These are phyloP conservation scores for Tapirus indicus DNA, from an alignment of 2,797 vertebrate species.

Conservation along the genomic window DNA sequence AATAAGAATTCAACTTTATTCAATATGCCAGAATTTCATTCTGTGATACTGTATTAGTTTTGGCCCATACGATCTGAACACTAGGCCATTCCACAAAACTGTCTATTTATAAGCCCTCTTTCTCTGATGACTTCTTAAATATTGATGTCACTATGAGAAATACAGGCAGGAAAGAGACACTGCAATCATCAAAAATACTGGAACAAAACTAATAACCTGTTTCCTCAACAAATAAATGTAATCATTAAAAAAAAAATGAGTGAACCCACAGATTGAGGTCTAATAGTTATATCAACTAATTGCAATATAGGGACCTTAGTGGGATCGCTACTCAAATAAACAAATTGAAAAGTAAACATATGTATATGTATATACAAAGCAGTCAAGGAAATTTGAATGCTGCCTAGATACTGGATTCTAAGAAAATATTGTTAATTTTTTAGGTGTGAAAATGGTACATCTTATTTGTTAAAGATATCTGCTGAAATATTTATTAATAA, in stretches of 20 bases:
- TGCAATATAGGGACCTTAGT: background rate
- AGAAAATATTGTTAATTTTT: background rate
- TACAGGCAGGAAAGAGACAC: background rate
- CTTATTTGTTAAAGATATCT: background rate
- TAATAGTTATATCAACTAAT: background rate
- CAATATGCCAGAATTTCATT: background rate
- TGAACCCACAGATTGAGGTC: background rate
- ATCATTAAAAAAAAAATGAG: background rate
- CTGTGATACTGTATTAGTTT: background rate
- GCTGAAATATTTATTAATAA: background rate
- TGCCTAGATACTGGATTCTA: background rate
- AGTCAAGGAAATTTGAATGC: background rate
- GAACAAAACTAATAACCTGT: background rate
- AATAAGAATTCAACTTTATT: slow-evolving; percentile 25
- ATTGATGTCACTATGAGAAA: slow-evolving; percentile 32
- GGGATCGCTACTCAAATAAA: background rate
- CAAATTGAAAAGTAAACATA: background rate
- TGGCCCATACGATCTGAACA: background rate
- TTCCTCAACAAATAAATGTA: slow-evolving; percentile 36
- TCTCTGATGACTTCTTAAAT: background rate
- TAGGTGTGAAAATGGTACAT: background rate
- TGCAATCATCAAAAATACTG: background rate
- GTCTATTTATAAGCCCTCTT: background rate
- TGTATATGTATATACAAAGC: background rate
- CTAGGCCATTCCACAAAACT: background rate